Base-by-base conservation (phyloP, 2,888 invertebrate genomes). In the Dryobota labecula region DNA sequence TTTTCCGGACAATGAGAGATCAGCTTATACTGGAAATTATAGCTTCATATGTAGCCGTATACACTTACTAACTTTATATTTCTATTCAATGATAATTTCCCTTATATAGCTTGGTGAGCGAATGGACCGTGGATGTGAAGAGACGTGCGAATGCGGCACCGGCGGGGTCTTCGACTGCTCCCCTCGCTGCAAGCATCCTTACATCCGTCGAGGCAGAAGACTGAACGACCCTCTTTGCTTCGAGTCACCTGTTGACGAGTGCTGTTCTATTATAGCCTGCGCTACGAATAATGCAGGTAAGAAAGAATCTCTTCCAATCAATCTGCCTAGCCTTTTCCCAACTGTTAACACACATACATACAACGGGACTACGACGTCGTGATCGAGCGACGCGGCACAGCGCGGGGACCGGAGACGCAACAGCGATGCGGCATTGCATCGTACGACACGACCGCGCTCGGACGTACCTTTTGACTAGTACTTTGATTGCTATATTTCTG, bases 81-180 rank as follows among this genome's bases (percentile, higher is more conserved):
- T 18, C 27, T 36, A 30, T 8, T 24, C 8, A 1, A 51, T 51
- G 15, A 30, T 30, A 18, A 36, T 49, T 49, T 36, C 1, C 6
- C 11, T 51, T 41, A 4, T 33, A 30, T 15, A 97, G 97, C 91
- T 97, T 64, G 98, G 98, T 2, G 97, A 98, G 83, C 97, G 96
- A 81, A 95, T 98, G 82, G 96, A 97, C 73, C 96, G 97, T 51
- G 98, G 97, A 56, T 98, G 98, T 88, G 98, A 98, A 70, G 98
- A 98, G 79, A 95, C 97, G 2, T 98, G 98, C 88, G 97, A 97
- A 36, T 98, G 98, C 88, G 94, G 95, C 36, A 87, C 92, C 0
- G 96, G 96, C 20, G 98, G 98, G 1, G 94, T 94, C 80, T 97
- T 98, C 92, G 97, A 97, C 79, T 98, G 98, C 87, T 94, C 96